These are phyloP conservation scores for Pluvialis apricaria DNA, from an alignment of 2,113 vertebrate species.

Conservation along the genomic window DNA sequence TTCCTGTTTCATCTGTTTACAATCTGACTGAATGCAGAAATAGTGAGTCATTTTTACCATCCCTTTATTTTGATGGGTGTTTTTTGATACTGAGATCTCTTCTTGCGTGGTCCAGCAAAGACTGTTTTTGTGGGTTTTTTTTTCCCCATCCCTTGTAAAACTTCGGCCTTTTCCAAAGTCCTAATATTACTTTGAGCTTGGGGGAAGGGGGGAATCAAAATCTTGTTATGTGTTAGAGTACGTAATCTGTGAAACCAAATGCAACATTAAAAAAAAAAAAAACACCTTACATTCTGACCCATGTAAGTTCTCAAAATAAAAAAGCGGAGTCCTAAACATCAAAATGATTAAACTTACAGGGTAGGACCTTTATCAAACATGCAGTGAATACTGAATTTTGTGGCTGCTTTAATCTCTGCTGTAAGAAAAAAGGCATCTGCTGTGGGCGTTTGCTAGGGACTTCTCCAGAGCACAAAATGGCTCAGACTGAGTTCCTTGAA, in stretches of 20 bases:
- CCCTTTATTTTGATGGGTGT: neutral
- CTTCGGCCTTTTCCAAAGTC: neutral
- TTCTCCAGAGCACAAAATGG: neutral
- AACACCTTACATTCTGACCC: no score
- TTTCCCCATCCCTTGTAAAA: neutral
- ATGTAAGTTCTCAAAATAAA: neutral
- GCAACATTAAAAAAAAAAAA: neutral
- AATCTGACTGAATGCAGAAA: slow-evolving; percentile 80
- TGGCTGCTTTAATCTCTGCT: neutral
- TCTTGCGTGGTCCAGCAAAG: neutral
- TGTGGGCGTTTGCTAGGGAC: neutral
- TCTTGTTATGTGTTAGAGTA: neutral
- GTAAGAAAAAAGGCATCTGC: neutral
- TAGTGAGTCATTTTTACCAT: slow-evolving; percentile 68
- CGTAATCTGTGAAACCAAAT: neutral
- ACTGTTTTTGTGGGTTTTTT: neutral
- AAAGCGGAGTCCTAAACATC: neutral
- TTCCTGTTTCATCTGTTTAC: slow-evolving; percentile 6
- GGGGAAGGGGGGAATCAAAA: no score
- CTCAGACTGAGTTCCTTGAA: neutral
- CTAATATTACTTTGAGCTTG: neutral
- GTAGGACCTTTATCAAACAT: neutral
- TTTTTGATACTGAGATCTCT: neutral
- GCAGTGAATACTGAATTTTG: neutral
- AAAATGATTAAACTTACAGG: neutral